Percentiles rank a stretch among this genome's conserved stretches.
phyloP scores from a whole-genome alignment of 2,888 invertebrate species.

The Ectropis crepuscularia region DNA sequence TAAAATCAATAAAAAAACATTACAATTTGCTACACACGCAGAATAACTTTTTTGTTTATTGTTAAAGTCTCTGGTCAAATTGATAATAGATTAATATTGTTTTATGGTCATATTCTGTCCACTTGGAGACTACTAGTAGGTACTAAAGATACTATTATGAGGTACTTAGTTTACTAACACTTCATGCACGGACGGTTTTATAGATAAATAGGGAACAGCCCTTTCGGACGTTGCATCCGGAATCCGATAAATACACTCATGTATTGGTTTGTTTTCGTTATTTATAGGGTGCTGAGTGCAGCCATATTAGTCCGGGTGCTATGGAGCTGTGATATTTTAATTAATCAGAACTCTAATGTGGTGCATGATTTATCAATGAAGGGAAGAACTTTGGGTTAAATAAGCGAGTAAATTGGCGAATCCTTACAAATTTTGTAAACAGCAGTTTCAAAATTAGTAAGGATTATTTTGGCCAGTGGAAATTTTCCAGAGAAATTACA shows the following conservation, averaged over 20 bases:
- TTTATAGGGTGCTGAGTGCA: constrained; percentile 45
- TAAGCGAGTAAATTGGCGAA: neutral
- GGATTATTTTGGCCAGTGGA: too few species aligned
- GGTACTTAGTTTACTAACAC: neutral
- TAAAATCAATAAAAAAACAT: too few species aligned
- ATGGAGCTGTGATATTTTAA: constrained; percentile 28
- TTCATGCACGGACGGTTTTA: constrained; percentile 25
- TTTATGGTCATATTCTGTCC: too few species aligned
- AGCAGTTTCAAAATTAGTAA: neutral
- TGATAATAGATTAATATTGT: too few species aligned
- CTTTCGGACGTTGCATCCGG: constrained; percentile 59
- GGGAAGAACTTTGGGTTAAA: neutral
- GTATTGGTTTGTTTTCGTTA: constrained; percentile 57
- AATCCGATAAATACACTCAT: constrained; percentile 65
- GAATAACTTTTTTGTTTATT: too few species aligned
- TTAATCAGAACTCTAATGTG: constrained; percentile 20
- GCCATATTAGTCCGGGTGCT: constrained; percentile 33
- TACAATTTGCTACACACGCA: too few species aligned
- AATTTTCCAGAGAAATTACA: too few species aligned
- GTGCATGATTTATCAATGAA: constrained; percentile 21
- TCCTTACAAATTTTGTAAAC: neutral
- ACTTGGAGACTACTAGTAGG: too few species aligned
- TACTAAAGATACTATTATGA: too few species aligned
- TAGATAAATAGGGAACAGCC: constrained; percentile 28
- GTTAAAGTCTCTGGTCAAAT: too few species aligned